A percentile compares a stretch with the other conserved stretches of the same genome.
phyloP scores from a whole-genome alignment of 2,113 vertebrate genomes.

The Delphinus delphis region DNA sequence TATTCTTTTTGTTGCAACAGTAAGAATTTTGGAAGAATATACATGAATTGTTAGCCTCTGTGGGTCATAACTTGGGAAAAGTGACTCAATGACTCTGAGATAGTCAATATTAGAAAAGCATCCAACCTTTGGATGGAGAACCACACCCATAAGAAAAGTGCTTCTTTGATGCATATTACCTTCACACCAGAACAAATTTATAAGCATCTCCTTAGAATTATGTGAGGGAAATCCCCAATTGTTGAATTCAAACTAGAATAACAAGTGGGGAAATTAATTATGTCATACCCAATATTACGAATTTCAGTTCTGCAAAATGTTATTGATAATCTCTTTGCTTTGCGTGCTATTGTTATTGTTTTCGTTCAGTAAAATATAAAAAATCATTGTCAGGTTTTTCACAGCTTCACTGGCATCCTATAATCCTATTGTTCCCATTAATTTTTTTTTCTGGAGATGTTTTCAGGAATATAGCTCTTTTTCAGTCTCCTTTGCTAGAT shows the following conservation, averaged over 20 bases:
- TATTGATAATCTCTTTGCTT: background rate
- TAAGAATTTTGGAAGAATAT: background rate
- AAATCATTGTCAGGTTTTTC: background rate
- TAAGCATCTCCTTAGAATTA: background rate
- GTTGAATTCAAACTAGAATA: constrained; percentile 10
- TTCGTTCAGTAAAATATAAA: background rate
- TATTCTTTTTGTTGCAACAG: background rate
- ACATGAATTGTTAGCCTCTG: background rate
- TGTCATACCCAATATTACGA: background rate
- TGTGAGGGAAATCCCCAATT: background rate
- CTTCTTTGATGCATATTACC: background rate
- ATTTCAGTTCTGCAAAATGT: background rate
- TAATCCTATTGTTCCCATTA: background rate
- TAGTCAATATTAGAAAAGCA: background rate
- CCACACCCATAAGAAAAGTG: background rate
- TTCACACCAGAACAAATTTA: background rate
- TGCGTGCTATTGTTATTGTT: background rate
- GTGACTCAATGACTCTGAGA: background rate
- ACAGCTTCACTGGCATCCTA: background rate
- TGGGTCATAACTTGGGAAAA: background rate
- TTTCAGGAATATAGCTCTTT: background rate
- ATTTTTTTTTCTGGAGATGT: background rate
- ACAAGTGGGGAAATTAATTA: background rate
- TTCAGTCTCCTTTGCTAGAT: background rate
- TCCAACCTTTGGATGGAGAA: background rate